These are phyloP conservation scores for Ceyx melanurus DNA, from an alignment of 2,113 vertebrate species.

Conservation along the genomic window DNA sequence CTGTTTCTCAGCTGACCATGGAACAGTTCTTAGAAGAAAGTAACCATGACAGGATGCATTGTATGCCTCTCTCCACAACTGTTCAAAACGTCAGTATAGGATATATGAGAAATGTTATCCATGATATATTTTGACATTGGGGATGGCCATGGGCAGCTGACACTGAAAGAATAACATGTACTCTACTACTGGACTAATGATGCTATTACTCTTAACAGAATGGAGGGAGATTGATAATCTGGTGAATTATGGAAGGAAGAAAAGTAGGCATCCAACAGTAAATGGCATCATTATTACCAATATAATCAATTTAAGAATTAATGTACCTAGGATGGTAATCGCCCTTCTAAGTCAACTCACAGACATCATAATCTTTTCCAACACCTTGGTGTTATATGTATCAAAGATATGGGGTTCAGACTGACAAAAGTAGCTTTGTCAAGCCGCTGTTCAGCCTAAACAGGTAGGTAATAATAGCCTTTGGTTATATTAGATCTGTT, in stretches of 20 bases:
- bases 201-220: not conserved
- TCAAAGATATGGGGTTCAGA: not conserved
- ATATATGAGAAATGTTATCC: not conserved
- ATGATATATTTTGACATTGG: not conserved
- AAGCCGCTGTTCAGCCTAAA: not conserved
- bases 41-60: accelerated
- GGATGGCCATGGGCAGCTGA: not conserved
- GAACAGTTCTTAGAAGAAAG: not conserved
- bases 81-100: not conserved
- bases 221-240: not conserved
- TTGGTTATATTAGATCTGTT: not conserved
- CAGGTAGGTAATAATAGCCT: not conserved
- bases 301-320: not conserved
- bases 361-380: not conserved
- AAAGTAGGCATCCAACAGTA: not conserved
- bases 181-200: not conserved
- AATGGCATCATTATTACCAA: not conserved
- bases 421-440: not conserved
- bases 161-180: not conserved
- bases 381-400: not conserved
- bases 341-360: not conserved
- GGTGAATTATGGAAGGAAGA: not conserved
- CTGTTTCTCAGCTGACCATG: not conserved
- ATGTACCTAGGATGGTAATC: not conserved
- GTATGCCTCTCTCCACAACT: not conserved